These are phyloP conservation scores for Thaumatotibia leucotreta DNA, from an alignment of 1,140 invertebrate species.

Conservation along the genomic window DNA sequence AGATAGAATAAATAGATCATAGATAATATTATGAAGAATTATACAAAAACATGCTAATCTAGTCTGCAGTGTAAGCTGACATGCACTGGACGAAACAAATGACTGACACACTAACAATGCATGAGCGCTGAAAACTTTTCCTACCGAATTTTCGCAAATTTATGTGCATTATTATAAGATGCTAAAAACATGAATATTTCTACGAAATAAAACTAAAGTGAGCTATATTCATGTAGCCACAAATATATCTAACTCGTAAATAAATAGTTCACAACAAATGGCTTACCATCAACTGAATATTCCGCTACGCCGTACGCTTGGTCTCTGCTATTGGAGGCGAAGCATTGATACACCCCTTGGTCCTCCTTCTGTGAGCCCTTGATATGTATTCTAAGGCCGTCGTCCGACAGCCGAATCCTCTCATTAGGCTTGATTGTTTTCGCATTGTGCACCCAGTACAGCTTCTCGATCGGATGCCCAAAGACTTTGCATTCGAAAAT, in stretches of 20 bases:
- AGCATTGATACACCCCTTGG: slow-evolving; percentile 93
- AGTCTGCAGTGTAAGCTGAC: too few species aligned
- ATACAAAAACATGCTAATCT: too few species aligned
- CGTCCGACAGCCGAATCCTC: slow-evolving; percentile 76
- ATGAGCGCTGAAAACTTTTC: not conserved
- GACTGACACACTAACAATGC: too few species aligned
- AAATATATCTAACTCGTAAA: too few species aligned
- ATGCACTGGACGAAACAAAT: too few species aligned
- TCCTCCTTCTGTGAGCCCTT: slow-evolving; percentile 85
- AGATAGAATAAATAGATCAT: too few species aligned
- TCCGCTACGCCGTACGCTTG: slow-evolving; percentile 90
- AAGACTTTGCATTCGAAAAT: slow-evolving; percentile 91
- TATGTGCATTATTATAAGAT: not conserved
- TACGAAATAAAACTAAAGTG: not conserved
- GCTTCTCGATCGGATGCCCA: slow-evolving; percentile 87
- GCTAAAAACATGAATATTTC: not conserved
- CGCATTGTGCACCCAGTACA: slow-evolving; percentile 91
- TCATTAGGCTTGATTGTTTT: slow-evolving; percentile 80
- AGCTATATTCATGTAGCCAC: not conserved
- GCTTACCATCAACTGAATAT: slow-evolving; percentile 88
- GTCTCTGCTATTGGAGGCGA: slow-evolving; percentile 90
- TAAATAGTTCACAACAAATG: not conserved
- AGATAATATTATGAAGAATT: too few species aligned
- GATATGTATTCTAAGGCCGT: slow-evolving; percentile 79
- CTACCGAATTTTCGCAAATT: not conserved